These are phyloP conservation scores for Cossypha heuglini DNA, from an alignment of 2,797 vertebrate species.

Conservation along the genomic window DNA sequence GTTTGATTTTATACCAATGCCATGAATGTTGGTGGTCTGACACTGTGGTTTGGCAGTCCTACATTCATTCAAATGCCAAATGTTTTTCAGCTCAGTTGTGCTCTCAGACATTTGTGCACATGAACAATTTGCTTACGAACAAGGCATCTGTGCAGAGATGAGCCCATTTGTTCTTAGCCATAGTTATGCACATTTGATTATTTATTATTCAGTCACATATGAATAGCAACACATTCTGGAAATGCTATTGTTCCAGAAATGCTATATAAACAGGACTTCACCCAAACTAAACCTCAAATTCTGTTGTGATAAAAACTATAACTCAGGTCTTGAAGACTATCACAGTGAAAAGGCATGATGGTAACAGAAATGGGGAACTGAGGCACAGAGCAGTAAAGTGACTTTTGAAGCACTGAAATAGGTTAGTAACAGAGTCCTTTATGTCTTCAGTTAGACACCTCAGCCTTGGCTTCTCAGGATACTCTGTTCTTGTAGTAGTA, in stretches of 20 bases:
- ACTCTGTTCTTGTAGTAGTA: background rate
- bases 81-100: slow-evolving; percentile 38
- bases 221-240: background rate
- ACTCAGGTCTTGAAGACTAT: background rate
- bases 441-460: background rate
- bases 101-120: background rate
- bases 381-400: background rate
- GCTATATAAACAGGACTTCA: background rate
- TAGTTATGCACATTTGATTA: background rate
- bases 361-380: background rate
- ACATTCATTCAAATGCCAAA: slow-evolving; percentile 38
- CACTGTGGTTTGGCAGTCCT: slow-evolving; percentile 52
- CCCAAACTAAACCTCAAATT: background rate
- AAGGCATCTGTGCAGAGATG: background rate
- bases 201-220: background rate
- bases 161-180: background rate
- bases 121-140: background rate
- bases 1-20: slow-evolving; percentile 23
- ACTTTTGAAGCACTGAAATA: background rate
- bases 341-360: background rate
- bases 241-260: background rate
- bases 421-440: background rate
- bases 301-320: background rate
- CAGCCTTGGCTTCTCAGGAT: background rate
- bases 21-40: slow-evolving; percentile 54